Percentiles rank a stretch among this genome's conserved stretches.
phyloP scores from a whole-genome alignment of 2,888 invertebrate genomes.

The Sepiola atlantica region DNA sequence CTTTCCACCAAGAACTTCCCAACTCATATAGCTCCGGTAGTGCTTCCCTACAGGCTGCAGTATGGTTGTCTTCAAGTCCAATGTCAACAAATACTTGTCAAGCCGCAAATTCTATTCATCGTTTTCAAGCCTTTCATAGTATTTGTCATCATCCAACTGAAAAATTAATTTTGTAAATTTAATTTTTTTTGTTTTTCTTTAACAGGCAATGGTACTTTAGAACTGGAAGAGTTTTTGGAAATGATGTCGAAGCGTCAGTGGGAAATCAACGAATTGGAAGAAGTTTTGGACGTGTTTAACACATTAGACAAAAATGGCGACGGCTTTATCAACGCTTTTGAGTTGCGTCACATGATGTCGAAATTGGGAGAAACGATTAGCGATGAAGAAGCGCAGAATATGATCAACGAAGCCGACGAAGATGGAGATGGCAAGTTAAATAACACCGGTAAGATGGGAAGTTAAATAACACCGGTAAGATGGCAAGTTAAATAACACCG shows the following conservation, averaged over 20 bases:
- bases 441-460: slow-evolving; percentile 98
- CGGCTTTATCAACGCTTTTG: slow-evolving; percentile 98
- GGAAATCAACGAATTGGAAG: slow-evolving; percentile 82
- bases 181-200: not conserved
- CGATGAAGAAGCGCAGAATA: slow-evolving; percentile 99
- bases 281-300: slow-evolving; percentile 94
- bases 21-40: no score
- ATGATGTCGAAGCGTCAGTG: slow-evolving; percentile 98
- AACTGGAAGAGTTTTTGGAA: slow-evolving; percentile 99
- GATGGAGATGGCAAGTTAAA: slow-evolving; percentile 99
- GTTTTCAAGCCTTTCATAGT: no score
- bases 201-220: slow-evolving; percentile 98
- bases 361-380: slow-evolving; percentile 99
- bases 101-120: no score
- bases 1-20: no score
- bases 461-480: slow-evolving; percentile 99
- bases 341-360: slow-evolving; percentile 99
- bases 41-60: no score
- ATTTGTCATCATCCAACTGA: no score
- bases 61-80: no score
- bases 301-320: slow-evolving; percentile 99
- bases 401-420: slow-evolving; percentile 99
- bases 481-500: slow-evolving; percentile 99
- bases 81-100: no score
- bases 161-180: no score